Conservation (phyloP, 64 coral and sea anemone species). For the Montipora capricornis region DNA sequence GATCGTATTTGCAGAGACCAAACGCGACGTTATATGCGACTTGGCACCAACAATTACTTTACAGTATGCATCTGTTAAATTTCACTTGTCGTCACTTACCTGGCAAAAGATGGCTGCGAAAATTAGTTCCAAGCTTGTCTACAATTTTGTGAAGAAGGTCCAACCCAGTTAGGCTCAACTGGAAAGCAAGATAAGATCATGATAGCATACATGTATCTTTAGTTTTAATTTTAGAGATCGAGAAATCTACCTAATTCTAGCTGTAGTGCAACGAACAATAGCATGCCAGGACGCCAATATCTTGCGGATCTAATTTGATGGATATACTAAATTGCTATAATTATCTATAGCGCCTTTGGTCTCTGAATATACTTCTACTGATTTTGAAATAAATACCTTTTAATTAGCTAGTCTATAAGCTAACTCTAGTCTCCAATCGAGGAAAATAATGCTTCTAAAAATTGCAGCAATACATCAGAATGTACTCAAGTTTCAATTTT, state of each 20-base stretch:
- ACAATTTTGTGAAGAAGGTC: slow-evolving; percentile 89
- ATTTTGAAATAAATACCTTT: neutral
- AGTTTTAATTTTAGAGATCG: neutral
- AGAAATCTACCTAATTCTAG: slow-evolving; percentile 10
- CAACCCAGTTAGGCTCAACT: slow-evolving; percentile 88
- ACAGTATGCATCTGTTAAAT: neutral
- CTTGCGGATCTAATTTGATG: too few species aligned
- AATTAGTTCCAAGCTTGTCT: slow-evolving; percentile 76
- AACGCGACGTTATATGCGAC: neutral
- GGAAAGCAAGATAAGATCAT: slow-evolving; percentile 29
- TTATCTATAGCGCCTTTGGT: neutral
- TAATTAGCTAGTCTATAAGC: neutral
- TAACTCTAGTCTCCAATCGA: neutral
- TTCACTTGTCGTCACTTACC: slow-evolving; percentile 23
- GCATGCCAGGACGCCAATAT: slow-evolving; percentile 10
- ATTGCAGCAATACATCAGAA: neutral
- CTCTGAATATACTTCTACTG: neutral
- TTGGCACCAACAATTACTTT: neutral
- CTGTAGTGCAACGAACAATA: neutral
- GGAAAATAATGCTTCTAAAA: neutral
- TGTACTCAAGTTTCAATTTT: neutral
- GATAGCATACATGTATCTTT: neutral
- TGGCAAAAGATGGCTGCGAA: slow-evolving; percentile 84
- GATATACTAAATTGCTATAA: too few species aligned
- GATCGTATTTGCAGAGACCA: neutral